These are phyloP conservation scores for Lepetodrilus schrolli DNA, from an alignment of 2,888 invertebrate genomes.

Conservation along the genomic window DNA sequence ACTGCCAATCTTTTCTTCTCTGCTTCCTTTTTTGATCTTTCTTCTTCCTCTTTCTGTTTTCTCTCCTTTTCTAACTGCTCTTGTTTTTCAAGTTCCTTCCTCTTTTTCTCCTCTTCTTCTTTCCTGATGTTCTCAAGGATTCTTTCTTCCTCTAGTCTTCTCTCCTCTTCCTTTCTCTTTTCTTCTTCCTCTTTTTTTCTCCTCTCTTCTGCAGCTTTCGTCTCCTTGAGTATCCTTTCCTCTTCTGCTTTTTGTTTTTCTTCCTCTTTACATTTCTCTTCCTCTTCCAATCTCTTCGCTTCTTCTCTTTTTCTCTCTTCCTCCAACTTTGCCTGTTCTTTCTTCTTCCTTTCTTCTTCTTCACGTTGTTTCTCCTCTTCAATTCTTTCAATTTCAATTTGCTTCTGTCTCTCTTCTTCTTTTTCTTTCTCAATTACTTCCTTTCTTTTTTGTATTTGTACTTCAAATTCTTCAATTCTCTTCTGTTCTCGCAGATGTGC, in stretches of 20 bases:
- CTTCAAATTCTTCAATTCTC: slow-evolving; percentile 44
- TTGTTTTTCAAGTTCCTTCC: slow-evolving; percentile 43
- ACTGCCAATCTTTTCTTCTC: slow-evolving; percentile 37
- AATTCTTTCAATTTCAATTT: slow-evolving; percentile 39
- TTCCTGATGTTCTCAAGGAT: slow-evolving; percentile 37
- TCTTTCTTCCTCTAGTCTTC: slow-evolving; percentile 25
- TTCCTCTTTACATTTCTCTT: slow-evolving; percentile 39
- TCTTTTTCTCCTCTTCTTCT: slow-evolving; percentile 33
- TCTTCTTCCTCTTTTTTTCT: slow-evolving; percentile 41
- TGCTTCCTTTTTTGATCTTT: slow-evolving; percentile 32
- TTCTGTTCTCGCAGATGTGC: slow-evolving; percentile 38
- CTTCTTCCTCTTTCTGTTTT: slow-evolving; percentile 28
- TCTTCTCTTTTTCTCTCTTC: slow-evolving; percentile 27
- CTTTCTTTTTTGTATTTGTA: slow-evolving; percentile 37
- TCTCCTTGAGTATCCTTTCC: slow-evolving; percentile 28
- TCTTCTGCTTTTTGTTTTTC: slow-evolving; percentile 34
- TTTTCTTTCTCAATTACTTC: slow-evolving; percentile 30
- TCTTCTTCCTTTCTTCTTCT: slow-evolving; percentile 31
- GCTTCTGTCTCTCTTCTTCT: slow-evolving; percentile 36
- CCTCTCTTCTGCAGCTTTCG: slow-evolving; percentile 41
- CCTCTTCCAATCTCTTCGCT: slow-evolving; percentile 41
- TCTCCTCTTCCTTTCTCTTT: slow-evolving; percentile 30
- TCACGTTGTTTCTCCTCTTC: slow-evolving; percentile 38
- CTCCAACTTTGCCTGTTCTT: slow-evolving; percentile 26
- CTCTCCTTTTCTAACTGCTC: slow-evolving; percentile 40